Evolutionary conservation across 2,113 vertebrate genomes (phyloP).

Genomic region (Centrocercus urophasianus): DNA sequence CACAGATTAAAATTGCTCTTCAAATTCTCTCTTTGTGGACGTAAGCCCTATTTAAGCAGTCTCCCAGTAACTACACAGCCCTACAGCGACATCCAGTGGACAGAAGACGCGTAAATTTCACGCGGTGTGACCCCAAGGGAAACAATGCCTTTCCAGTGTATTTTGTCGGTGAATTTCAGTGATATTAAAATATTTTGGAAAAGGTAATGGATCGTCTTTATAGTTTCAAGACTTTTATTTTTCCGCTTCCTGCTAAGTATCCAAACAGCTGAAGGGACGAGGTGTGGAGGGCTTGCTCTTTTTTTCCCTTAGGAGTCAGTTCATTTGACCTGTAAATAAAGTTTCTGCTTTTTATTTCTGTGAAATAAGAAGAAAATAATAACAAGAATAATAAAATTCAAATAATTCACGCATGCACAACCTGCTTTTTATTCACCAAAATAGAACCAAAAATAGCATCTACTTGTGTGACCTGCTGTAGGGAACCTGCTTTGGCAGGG

Average conservation of each 20-base stretch:
- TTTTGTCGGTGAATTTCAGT: background rate
- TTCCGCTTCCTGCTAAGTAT: background rate
- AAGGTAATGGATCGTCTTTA: background rate
- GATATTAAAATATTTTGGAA: background rate
- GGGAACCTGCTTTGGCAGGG: too few species aligned
- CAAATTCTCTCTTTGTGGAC: background rate
- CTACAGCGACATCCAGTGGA: conserved; percentile 70
- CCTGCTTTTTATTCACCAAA: background rate
- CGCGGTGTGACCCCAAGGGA: background rate
- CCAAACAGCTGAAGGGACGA: background rate
- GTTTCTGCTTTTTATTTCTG: background rate
- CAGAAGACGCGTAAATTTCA: background rate
- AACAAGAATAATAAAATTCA: background rate
- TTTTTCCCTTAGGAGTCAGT: background rate
- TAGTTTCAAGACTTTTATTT: background rate
- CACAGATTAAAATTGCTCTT: background rate
- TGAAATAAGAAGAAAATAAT: background rate
- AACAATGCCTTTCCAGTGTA: background rate
- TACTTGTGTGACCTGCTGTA: too few species aligned
- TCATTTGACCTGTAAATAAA: background rate
- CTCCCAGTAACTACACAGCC: background rate
- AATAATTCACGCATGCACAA: background rate
- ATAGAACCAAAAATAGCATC: background rate
- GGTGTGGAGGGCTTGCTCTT: background rate
- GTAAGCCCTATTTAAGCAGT: fast-evolving